These are phyloP conservation scores for Orchestes rusci DNA, from an alignment of 2,888 invertebrate species.

Conservation along the genomic window DNA sequence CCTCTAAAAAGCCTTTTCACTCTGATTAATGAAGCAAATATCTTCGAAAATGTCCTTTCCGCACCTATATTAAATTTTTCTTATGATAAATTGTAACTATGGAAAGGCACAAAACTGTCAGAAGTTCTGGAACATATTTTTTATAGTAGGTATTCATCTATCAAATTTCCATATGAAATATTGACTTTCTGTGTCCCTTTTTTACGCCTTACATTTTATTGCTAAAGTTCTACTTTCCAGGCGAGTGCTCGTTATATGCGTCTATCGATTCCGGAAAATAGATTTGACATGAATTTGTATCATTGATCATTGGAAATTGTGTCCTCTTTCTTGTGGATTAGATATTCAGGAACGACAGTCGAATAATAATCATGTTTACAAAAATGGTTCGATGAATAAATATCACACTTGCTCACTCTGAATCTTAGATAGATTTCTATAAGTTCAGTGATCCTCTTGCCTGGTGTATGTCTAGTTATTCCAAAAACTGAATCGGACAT, in stretches of 20 bases:
- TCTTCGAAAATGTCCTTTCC: constrained; percentile 13
- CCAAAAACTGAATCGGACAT: no score
- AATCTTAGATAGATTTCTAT: no score
- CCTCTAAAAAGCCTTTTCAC: no score
- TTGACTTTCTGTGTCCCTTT: constrained; percentile 24
- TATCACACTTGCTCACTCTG: no score
- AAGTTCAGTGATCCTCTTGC: no score
- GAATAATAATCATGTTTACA: no score
- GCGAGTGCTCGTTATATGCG: constrained; percentile 13
- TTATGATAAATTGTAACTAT: constrained; percentile 17
- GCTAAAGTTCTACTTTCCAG: constrained; percentile 33
- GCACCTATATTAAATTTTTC: constrained; percentile 21
- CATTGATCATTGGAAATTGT: no score
- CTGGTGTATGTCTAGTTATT: no score
- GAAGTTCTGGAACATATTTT: constrained; percentile 25
- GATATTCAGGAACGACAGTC: no score
- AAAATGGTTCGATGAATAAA: no score
- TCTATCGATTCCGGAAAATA: constrained; percentile 18
- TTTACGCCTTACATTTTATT: constrained; percentile 20
- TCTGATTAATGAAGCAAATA: constrained; percentile 11
- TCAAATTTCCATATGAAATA: constrained; percentile 32
- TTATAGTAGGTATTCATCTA: constrained; percentile 36
- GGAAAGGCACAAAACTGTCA: constrained; percentile 21
- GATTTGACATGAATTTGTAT: constrained; percentile 25
- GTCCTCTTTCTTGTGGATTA: no score